Percentiles rank a stretch among this genome's conserved stretches.
Conservation (phyloP, 2,113 vertebrate species). For the Forbesichthys agassizii region DNA sequence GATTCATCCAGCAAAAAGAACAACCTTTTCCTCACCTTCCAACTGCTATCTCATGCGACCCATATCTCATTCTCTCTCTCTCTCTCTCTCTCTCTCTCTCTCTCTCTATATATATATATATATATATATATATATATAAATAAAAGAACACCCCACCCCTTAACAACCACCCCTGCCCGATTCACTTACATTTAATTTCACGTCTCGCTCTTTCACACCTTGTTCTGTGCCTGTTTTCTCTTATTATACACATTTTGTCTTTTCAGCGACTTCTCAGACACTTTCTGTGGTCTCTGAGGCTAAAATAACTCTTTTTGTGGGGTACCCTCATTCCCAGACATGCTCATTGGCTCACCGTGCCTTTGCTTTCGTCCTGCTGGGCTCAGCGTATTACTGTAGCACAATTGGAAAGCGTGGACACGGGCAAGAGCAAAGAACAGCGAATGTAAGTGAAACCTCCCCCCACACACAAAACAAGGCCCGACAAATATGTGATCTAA, state of each 20-base stretch:
- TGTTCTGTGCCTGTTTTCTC: background rate
- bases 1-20: conserved; percentile 70
- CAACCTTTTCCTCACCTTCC: conserved; percentile 10
- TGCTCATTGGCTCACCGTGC: conserved; percentile 44
- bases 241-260: conserved; percentile 15
- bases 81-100: too few species aligned
- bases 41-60: background rate
- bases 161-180: background rate
- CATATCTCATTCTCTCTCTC: background rate
- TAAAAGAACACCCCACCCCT: too few species aligned
- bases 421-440: conserved; percentile 39
- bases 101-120: too few species aligned
- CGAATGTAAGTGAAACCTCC: conserved; percentile 39
- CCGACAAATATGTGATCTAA: conserved; percentile 53
- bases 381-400: conserved; percentile 50
- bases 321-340: conserved; percentile 28
- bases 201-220: conserved; percentile 16
- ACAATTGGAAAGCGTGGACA: conserved; percentile 21
- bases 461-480: conserved; percentile 36
- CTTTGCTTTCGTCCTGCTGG: conserved; percentile 57
- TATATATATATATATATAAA: too few species aligned
- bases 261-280: conserved; percentile 18
- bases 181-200: background rate
- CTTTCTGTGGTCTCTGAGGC: conserved; percentile 30
- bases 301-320: conserved; percentile 50